phyloP scores from a whole-genome alignment of 2,113 vertebrate species.

The Chaenogobius annularis region DNA sequence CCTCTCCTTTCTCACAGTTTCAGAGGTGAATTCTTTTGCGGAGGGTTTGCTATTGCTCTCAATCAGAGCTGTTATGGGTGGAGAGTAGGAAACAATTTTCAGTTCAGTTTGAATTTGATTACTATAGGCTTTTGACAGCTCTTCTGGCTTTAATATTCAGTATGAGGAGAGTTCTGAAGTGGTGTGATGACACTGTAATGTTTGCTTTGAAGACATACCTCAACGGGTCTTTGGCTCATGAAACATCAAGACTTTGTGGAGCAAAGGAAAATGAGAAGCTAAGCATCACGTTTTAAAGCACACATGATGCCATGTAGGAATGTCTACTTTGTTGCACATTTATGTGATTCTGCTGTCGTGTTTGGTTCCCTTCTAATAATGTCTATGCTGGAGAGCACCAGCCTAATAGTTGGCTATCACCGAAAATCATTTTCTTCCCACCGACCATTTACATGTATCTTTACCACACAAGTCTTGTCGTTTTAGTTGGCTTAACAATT shows the following conservation, averaged over 20 bases:
- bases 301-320: slow-evolving; percentile 44
- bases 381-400: slow-evolving; percentile 40
- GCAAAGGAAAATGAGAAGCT: slow-evolving; percentile 60
- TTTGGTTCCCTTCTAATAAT: slow-evolving; percentile 69
- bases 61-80: slow-evolving; percentile 86
- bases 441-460: slow-evolving; percentile 71
- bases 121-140: slow-evolving; percentile 89
- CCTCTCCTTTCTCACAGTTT: slow-evolving; percentile 78
- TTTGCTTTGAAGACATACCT: slow-evolving; percentile 76
- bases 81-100: slow-evolving; percentile 94
- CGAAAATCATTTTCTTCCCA: slow-evolving; percentile 66
- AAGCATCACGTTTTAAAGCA: slow-evolving; percentile 59
- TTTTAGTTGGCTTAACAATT: slow-evolving; percentile 72
- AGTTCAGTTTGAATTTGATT: slow-evolving; percentile 92
- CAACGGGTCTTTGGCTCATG: slow-evolving; percentile 60
- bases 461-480: slow-evolving; percentile 67
- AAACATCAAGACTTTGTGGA: slow-evolving; percentile 60
- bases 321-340: slow-evolving; percentile 47
- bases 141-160: slow-evolving; percentile 84
- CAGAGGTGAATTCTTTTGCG: slow-evolving; percentile 88
- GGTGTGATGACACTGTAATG: slow-evolving; percentile 74
- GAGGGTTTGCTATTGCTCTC: slow-evolving; percentile 86
- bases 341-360: slow-evolving; percentile 43
- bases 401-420: slow-evolving; percentile 62
- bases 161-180: slow-evolving; percentile 74